Percentiles rank a stretch among this genome's conserved stretches.
phyloP scores from a whole-genome alignment of 1,140 invertebrate genomes.

The Ectropis grisescens region DNA sequence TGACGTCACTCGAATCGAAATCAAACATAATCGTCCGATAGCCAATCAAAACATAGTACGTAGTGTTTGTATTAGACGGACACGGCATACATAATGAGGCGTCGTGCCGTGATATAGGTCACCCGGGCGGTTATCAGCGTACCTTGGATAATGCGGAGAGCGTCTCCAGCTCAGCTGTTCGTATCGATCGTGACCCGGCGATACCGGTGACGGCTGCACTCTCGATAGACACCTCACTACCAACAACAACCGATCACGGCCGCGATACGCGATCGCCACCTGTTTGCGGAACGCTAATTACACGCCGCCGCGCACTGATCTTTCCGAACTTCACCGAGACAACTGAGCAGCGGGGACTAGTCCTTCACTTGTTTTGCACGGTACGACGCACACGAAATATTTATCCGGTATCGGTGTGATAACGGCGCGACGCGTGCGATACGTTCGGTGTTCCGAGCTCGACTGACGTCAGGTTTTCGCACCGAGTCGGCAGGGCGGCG shows the following conservation, averaged over 20 bases:
- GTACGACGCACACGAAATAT: constrained; percentile 10
- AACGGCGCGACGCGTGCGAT: constrained; percentile 12
- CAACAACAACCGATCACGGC: constrained; percentile 44
- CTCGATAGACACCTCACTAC: constrained; percentile 28
- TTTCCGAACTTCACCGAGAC: neutral
- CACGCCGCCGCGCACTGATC: neutral
- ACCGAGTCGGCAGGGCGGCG: constrained; percentile 15
- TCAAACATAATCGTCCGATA: no score
- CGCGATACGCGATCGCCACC: constrained; percentile 35
- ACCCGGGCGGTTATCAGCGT: constrained; percentile 14
- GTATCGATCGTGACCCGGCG: constrained; percentile 40
- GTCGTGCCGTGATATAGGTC: constrained; percentile 5
- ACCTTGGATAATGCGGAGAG: constrained; percentile 34
- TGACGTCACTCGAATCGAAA: no score
- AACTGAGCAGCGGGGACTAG: no score
- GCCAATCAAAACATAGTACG: no score
- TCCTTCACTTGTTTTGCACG: neutral
- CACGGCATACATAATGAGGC: no score
- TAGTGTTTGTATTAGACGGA: no score
- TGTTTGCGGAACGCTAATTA: constrained; percentile 20
- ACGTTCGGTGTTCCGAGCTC: constrained; percentile 23
- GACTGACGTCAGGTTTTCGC: constrained; percentile 41
- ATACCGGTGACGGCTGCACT: constrained; percentile 27
- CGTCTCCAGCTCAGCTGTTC: constrained; percentile 40
- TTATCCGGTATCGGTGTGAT: constrained; percentile 15